Percentiles rank a stretch among this genome's conserved stretches.
These are phyloP conservation scores for Oxyruncus cristatus DNA, from an alignment of 2,113 vertebrate genomes.

Conservation along the genomic window DNA sequence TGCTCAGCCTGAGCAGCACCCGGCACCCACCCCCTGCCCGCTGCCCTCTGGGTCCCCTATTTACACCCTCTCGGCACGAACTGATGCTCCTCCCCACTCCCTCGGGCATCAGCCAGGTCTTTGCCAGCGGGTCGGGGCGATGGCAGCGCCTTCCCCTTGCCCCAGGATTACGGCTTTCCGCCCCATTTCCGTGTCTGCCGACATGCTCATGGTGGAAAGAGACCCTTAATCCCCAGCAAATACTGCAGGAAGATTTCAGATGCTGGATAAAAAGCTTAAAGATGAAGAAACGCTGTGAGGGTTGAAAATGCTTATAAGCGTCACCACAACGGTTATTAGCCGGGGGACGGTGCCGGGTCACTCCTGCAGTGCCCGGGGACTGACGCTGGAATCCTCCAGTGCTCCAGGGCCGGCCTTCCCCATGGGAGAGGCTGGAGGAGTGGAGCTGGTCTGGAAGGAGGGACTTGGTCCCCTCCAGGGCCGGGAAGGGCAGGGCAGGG, in stretches of 20 bases:
- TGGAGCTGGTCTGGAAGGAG: background rate
- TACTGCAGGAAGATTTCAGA: conserved; percentile 29
- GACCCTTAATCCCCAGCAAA: conserved; percentile 35
- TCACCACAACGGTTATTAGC: background rate
- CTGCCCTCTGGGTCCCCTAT: background rate
- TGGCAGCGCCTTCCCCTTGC: background rate
- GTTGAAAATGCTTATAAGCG: background rate
- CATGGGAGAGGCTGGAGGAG: background rate
- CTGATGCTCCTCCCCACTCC: background rate
- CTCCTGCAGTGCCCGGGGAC: rapidly evolving
- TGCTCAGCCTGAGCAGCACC: background rate
- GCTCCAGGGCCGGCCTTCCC: rapidly evolving
- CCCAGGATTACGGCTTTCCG: background rate
- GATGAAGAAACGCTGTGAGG: background rate
- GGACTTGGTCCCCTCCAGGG: background rate
- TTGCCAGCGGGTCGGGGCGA: rapidly evolving
- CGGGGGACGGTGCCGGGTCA: rapidly evolving
- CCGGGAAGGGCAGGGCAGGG: rapidly evolving
- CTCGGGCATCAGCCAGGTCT: too few relatives aligned
- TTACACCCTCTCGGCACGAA: background rate
- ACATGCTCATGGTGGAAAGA: background rate
- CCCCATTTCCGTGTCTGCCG: background rate
- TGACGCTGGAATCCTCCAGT: rapidly evolving
- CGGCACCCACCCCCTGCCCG: rapidly evolving
- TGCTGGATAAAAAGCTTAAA: conserved; percentile 49